Evolutionary conservation across 2,113 vertebrate genomes (phyloP).

Genomic region (Trogon surrucura): DNA sequence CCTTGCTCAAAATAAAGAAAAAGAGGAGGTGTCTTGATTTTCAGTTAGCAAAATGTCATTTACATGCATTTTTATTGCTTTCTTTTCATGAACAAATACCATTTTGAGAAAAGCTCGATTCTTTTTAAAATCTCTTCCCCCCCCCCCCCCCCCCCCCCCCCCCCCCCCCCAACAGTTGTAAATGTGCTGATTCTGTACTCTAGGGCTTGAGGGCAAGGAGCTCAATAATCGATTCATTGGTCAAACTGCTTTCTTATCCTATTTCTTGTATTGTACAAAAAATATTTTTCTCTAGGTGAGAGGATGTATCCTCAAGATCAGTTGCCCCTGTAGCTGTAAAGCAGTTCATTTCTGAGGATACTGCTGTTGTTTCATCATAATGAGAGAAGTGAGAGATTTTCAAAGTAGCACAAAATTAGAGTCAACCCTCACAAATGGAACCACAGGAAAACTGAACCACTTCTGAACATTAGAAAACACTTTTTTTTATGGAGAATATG

Average conservation of each 20-base stretch:
- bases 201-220: not conserved
- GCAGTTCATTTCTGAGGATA: not conserved
- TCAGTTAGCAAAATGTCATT: not conserved
- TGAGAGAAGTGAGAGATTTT: constrained; percentile 12
- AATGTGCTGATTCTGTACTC: not conserved
- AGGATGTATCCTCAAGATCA: not conserved
- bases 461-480: not conserved
- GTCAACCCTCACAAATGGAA: not conserved
- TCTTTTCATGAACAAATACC: not conserved
- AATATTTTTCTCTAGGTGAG: not conserved
- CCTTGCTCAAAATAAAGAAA: not conserved
- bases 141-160: no score
- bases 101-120: not conserved
- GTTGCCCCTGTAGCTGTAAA: not conserved
- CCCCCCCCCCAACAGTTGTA: not conserved
- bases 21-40: not conserved
- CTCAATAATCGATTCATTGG: not conserved
- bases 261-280: not conserved
- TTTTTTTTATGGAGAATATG: not conserved
- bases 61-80: not conserved
- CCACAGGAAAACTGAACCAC: not conserved
- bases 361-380: not conserved
- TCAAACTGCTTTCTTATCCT: not conserved
- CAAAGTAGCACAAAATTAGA: not conserved
- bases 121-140: not conserved